Conservation (phyloP, 2,113 vertebrate genomes). For the Chrysemys picta region DNA sequence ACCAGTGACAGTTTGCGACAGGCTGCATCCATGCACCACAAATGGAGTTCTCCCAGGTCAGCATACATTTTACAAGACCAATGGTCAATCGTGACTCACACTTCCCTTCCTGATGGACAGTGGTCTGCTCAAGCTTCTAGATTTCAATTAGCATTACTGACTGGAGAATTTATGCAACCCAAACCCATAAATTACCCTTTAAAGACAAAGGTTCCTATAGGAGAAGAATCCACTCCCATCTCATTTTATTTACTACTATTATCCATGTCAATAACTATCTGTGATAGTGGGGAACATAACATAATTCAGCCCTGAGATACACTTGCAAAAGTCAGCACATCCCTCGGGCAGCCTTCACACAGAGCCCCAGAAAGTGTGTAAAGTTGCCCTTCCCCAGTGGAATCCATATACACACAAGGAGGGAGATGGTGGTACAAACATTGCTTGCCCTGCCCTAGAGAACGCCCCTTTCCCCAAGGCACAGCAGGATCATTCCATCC, state of each 20-base stretch:
- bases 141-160: not conserved
- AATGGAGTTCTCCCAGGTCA: not conserved
- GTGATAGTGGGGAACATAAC: not conserved
- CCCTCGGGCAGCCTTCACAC: not conserved
- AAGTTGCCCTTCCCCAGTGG: not conserved
- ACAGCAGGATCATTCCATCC: not conserved
- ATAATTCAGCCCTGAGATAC: not conserved
- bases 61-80: not conserved
- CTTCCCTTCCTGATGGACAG: not conserved
- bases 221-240: not conserved
- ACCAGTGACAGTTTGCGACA: not conserved
- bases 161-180: not conserved
- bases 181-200: not conserved
- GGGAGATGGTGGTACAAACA: not conserved
- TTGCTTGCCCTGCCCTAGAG: not conserved
- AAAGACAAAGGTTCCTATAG: not conserved
- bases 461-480: not conserved
- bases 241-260: not conserved
- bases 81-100: not conserved
- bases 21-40: not conserved
- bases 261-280: fast-evolving
- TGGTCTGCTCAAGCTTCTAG: not conserved
- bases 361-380: not conserved
- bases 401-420: not conserved
- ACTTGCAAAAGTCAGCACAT: not conserved